Evolutionary conservation across 1,140 invertebrate genomes (phyloP).

Genomic region (Streblospio benedicti): DNA sequence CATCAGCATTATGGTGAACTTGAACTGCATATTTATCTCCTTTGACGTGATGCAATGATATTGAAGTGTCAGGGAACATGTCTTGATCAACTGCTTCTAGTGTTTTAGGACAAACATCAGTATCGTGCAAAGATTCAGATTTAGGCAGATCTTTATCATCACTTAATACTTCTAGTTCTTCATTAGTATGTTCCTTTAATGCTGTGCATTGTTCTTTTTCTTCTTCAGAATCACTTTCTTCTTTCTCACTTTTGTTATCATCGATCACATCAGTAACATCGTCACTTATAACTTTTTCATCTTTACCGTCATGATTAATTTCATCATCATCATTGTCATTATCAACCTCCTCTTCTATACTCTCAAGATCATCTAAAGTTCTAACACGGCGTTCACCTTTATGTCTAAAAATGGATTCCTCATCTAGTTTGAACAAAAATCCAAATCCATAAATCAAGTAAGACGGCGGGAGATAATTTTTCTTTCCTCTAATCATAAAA

Average conservation of each 20-base stretch:
- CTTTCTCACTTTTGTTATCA: slow-evolving; percentile 34
- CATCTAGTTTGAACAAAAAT: slow-evolving; percentile 70
- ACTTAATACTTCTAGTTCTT: not conserved
- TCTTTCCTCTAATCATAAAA: slow-evolving; percentile 93
- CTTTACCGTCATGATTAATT: slow-evolving; percentile 9
- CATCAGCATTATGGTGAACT: slow-evolving; percentile 15
- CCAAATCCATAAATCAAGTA: slow-evolving; percentile 89
- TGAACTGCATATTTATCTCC: slow-evolving; percentile 45
- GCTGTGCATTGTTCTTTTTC: slow-evolving; percentile 24
- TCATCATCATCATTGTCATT: slow-evolving; percentile 11
- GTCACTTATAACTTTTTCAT: slow-evolving; percentile 26
- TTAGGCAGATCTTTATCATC: not conserved
- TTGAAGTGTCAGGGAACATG: slow-evolving; percentile 53
- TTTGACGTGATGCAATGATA: slow-evolving; percentile 44
- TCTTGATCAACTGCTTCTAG: slow-evolving; percentile 19
- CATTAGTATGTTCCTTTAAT: slow-evolving; percentile 8
- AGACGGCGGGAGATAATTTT: slow-evolving; percentile 87
- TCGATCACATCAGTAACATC: slow-evolving; percentile 46
- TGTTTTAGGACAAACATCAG: too few species aligned
- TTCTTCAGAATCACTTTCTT: slow-evolving; percentile 41
- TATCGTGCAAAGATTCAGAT: slow-evolving; percentile 2
- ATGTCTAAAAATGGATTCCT: slow-evolving; percentile 41
- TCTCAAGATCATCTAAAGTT: slow-evolving; percentile 34
- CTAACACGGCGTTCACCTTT: slow-evolving; percentile 44
- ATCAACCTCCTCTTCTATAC: slow-evolving; percentile 21